These are phyloP conservation scores for Amniataba percoides DNA, from an alignment of 2,797 vertebrate species.

Conservation along the genomic window DNA sequence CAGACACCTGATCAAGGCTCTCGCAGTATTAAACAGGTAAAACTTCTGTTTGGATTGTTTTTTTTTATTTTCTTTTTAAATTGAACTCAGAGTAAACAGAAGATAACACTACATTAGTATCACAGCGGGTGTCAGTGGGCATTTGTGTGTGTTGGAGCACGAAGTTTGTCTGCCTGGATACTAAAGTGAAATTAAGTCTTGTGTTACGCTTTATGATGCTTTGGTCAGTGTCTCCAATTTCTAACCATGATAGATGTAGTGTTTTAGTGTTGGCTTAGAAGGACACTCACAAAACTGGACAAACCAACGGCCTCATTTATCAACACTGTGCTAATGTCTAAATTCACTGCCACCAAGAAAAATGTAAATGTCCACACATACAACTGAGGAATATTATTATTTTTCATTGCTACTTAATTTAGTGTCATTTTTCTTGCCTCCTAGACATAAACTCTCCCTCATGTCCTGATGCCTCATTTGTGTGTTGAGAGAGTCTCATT, in stretches of 20 bases:
- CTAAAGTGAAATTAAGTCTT: background rate
- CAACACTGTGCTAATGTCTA: background rate
- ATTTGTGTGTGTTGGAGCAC: background rate
- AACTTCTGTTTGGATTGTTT: background rate
- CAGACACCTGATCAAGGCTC: conserved; percentile 50
- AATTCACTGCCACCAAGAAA: background rate
- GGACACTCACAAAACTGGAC: background rate
- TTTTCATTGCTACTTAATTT: conserved; percentile 1
- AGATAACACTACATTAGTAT: background rate
- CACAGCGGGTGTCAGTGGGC: background rate
- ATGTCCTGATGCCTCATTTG: background rate
- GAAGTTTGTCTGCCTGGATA: background rate
- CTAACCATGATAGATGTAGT: conserved; percentile 4
- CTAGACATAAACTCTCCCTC: background rate
- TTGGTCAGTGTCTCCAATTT: background rate
- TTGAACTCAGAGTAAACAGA: background rate
- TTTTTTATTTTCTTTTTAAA: conserved; percentile 1
- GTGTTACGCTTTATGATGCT: background rate
- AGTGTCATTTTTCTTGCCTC: background rate
- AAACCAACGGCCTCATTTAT: background rate
- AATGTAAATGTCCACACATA: background rate
- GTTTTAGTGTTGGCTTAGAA: background rate
- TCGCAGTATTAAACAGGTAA: conserved; percentile 67
- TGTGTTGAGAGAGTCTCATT: background rate
- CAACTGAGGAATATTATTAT: background rate